These are phyloP conservation scores for Microtus pennsylvanicus DNA, from an alignment of 2,113 vertebrate species.

Conservation along the genomic window DNA sequence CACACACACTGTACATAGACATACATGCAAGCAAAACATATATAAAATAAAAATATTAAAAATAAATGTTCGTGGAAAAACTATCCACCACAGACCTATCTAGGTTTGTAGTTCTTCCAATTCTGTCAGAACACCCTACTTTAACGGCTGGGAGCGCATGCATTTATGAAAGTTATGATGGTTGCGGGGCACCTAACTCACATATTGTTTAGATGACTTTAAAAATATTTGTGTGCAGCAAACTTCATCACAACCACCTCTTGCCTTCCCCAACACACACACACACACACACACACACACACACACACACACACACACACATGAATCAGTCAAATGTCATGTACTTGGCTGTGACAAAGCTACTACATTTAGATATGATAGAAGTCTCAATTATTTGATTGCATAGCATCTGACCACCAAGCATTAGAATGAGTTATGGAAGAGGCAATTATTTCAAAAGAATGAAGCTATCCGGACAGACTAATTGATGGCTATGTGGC, in stretches of 20 bases:
- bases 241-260: background rate
- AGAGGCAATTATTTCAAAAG: constrained; percentile 67
- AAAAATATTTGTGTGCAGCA: constrained; percentile 25
- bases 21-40: background rate
- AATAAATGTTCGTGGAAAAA: background rate
- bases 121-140: background rate
- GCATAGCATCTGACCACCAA: constrained; percentile 51
- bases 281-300: background rate
- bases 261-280: background rate
- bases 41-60: background rate
- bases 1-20: no score
- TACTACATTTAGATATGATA: constrained; percentile 49
- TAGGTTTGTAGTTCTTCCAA: background rate
- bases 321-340: constrained; percentile 48
- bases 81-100: background rate
- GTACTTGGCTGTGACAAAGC: constrained; percentile 39
- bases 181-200: constrained; percentile 12
- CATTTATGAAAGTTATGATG: background rate
- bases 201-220: background rate
- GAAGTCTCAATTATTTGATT: constrained; percentile 73
- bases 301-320: background rate
- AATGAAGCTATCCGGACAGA: constrained; percentile 62
- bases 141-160: background rate
- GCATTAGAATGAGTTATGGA: constrained; percentile 67
- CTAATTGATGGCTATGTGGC: constrained; percentile 68